A percentile compares a stretch with the other conserved stretches of the same genome.
Evolutionary conservation across 2,797 vertebrate genomes (phyloP).

Genomic region (Gallinago solitaria): DNA sequence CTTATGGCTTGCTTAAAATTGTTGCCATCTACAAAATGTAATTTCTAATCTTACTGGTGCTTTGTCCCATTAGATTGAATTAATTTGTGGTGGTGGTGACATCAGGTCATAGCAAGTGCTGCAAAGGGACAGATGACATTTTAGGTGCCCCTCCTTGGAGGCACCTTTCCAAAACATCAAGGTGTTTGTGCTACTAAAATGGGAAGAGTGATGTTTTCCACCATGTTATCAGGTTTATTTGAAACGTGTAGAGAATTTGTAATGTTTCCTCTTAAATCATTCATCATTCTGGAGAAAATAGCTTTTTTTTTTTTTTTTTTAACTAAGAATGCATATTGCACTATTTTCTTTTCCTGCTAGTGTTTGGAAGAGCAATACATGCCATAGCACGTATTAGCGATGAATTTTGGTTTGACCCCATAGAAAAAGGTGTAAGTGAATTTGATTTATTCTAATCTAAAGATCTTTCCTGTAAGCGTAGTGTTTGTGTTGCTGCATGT

Average conservation of each 20-base stretch:
- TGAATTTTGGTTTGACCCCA: slow-evolving; percentile 90
- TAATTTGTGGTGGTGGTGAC: neutral
- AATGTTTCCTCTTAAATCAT: neutral
- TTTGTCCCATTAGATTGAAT: neutral
- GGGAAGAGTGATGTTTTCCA: neutral
- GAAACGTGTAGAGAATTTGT: neutral
- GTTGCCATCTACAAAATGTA: neutral
- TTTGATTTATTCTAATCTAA: neutral
- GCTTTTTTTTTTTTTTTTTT: neutral
- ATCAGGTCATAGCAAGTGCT: neutral
- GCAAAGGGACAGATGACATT: neutral
- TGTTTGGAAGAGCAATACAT: slow-evolving; percentile 89
- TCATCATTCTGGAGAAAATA: neutral
- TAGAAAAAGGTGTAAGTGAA: slow-evolving; percentile 86
- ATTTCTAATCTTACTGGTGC: neutral
- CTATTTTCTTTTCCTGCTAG: slow-evolving; percentile 66
- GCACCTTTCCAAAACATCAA: neutral
- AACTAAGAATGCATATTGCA: neutral
- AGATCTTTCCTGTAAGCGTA: neutral
- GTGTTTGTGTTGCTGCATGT: neutral
- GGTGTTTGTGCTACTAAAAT: neutral
- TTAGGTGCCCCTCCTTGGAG: accelerated
- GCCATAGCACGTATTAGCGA: slow-evolving; percentile 89
- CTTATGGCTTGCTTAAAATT: accelerated
- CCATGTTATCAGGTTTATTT: neutral